phyloP scores from a whole-genome alignment of 2,888 invertebrate species.

The Lithosia quadra region DNA sequence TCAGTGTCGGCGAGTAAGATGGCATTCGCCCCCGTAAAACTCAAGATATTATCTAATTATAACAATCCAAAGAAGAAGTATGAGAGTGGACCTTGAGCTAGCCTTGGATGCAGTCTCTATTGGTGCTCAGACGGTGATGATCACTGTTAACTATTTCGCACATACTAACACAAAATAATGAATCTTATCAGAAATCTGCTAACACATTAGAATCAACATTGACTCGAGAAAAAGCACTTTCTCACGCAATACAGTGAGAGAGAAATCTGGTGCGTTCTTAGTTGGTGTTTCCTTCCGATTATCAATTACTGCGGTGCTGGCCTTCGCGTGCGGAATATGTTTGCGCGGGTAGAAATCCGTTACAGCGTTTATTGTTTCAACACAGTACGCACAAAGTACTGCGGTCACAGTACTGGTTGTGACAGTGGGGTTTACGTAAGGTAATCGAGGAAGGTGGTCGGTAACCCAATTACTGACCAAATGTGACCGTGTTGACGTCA shows the following conservation, averaged over 20 bases:
- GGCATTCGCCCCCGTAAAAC: too few species aligned
- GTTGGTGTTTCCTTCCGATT: slow-evolving; percentile 72
- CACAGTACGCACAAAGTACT: slow-evolving; percentile 60
- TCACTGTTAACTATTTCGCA: neutral
- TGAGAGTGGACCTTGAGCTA: too few species aligned
- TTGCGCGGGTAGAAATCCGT: slow-evolving; percentile 60
- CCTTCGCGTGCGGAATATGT: slow-evolving; percentile 60
- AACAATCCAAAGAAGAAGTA: too few species aligned
- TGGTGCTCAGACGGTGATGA: too few species aligned
- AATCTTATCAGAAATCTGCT: slow-evolving; percentile 32
- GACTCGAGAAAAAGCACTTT: slow-evolving; percentile 80
- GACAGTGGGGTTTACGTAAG: slow-evolving; percentile 82
- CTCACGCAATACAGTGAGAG: slow-evolving; percentile 73
- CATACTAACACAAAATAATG: neutral
- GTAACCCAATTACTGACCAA: slow-evolving; percentile 71
- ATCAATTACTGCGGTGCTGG: slow-evolving; percentile 44
- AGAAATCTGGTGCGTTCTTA: slow-evolving; percentile 67
- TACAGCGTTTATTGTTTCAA: slow-evolving; percentile 65
- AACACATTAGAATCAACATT: slow-evolving; percentile 50
- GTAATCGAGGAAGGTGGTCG: slow-evolving; percentile 61
- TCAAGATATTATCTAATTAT: too few species aligned
- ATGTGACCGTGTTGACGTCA: slow-evolving; percentile 49
- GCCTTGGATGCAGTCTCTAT: too few species aligned
- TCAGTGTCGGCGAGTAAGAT: too few species aligned
- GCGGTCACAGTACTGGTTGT: slow-evolving; percentile 61